Base-by-base conservation (phyloP, 2,888 invertebrate species). In the Eurois occulta region DNA sequence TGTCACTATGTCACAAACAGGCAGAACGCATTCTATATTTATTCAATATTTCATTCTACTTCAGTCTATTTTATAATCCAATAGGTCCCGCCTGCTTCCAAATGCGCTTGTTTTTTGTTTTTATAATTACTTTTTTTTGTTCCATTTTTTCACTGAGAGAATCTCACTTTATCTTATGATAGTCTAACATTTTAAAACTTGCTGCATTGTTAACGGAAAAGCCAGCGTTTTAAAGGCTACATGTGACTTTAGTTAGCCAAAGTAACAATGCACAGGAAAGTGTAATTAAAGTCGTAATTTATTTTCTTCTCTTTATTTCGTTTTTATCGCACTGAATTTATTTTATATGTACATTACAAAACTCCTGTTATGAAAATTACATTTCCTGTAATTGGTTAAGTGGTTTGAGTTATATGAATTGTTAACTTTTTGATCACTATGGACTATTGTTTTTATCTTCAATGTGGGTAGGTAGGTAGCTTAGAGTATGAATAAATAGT, bases 201-300 rank as follows among this genome's bases (percentile, higher is more conserved):
- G 24, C 52, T 46, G 21, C 48, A 43, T 41, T 77, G 10, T 75
- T 35, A 41, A 28, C 13, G 16, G 5, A 21, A 43, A 72, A 72
- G 35, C 35, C 11, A 58, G 32, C 6, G 24, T 75, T 71, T 67
- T 28, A 62, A 55, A 38, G 13, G 60, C 60, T 55, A 41, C 32
- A 52, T 46, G 46, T 68, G 41, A 65, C 70, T 60, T 13, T 84
- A 24, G 21, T 65, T 41, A 28, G 41, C 48, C 21, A 16, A 58
- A 65, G 52, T 28, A 55, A 77, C 77, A 80, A 76, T 64, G 38
- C 41, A 64, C 65, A 73, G 64, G 43, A 52, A 70, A 78, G 65
- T 64, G 46, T 81, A 75, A 84, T 74, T 75, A 70, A 62, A 55
- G 55, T 66, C 46, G 4, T 43, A 64, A 75, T 70, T 81, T 68